phyloP scores from a whole-genome alignment of 2,113 vertebrate species.

The Alaudala cheleensis region DNA sequence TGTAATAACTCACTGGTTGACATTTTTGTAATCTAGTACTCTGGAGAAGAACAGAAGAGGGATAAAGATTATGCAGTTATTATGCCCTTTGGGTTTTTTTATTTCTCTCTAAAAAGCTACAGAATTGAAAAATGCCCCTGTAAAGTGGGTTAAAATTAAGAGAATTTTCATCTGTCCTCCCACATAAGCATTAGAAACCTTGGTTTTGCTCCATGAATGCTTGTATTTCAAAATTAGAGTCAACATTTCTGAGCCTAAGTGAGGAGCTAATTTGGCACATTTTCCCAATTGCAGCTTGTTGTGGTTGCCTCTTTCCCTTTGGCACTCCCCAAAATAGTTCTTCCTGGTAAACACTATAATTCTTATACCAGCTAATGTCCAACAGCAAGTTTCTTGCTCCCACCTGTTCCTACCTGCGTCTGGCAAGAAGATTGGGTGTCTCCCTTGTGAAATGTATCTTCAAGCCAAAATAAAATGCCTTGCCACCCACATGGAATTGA shows the following conservation, averaged over 20 bases:
- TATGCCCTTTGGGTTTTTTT: background rate
- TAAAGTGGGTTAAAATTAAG: background rate
- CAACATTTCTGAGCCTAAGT: background rate
- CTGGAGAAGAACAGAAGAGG: background rate
- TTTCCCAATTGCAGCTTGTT: background rate
- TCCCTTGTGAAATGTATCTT: background rate
- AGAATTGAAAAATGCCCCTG: background rate
- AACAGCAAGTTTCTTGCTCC: background rate
- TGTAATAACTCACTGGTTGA: background rate
- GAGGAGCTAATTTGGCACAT: slow-evolving; percentile 24
- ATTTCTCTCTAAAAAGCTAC: background rate
- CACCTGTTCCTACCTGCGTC: background rate
- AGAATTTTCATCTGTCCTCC: background rate
- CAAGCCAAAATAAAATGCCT: background rate
- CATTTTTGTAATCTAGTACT: background rate
- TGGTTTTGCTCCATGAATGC: background rate
- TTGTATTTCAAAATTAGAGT: background rate
- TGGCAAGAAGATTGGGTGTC: background rate
- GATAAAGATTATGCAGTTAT: background rate
- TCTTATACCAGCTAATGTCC: background rate
- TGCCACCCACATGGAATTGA: background rate
- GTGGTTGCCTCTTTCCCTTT: background rate
- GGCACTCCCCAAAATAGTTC: background rate
- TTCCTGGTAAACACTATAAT: background rate
- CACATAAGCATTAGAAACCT: background rate